Evolutionary conservation across 2,888 invertebrate genomes (phyloP).

Genomic region (Ormyrus pomaceus): DNA sequence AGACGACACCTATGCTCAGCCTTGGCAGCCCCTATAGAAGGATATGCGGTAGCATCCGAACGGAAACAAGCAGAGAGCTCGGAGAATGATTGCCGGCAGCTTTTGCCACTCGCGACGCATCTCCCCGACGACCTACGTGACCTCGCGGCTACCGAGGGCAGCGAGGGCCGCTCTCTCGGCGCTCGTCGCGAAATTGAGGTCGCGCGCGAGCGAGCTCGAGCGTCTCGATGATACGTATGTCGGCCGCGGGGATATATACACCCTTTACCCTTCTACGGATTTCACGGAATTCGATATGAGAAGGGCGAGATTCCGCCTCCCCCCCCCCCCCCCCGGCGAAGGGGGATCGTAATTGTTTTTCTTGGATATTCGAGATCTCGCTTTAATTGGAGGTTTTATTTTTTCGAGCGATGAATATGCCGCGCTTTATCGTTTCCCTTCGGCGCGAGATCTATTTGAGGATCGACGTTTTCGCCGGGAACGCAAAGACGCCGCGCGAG

Average conservation of each 20-base stretch:
- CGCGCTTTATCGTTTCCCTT: background rate
- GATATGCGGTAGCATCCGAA: background rate
- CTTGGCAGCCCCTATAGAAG: background rate
- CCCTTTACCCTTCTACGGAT: slow-evolving; percentile 33
- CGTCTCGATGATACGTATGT: background rate
- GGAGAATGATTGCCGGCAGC: background rate
- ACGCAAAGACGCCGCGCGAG: background rate
- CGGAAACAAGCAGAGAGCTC: background rate
- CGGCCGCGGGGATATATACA: background rate
- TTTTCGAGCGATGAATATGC: background rate
- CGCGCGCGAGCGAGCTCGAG: background rate
- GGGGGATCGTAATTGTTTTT: background rate
- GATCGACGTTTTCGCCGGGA: background rate
- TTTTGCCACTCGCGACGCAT: background rate
- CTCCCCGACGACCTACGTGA: slow-evolving; percentile 24
- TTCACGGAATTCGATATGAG: background rate
- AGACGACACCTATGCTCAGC: background rate
- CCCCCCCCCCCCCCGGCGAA: no score
- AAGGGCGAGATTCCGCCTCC: background rate
- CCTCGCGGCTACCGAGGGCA: slow-evolving; percentile 27
- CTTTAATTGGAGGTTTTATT: background rate
- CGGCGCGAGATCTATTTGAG: background rate
- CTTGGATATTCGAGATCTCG: background rate
- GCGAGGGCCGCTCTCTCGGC: background rate
- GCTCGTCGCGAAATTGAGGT: slow-evolving; percentile 23